A percentile compares a stretch with the other conserved stretches of the same genome.
Evolutionary conservation across 2,113 vertebrate genomes (phyloP).

Genomic region (Tamias sibiricus): DNA sequence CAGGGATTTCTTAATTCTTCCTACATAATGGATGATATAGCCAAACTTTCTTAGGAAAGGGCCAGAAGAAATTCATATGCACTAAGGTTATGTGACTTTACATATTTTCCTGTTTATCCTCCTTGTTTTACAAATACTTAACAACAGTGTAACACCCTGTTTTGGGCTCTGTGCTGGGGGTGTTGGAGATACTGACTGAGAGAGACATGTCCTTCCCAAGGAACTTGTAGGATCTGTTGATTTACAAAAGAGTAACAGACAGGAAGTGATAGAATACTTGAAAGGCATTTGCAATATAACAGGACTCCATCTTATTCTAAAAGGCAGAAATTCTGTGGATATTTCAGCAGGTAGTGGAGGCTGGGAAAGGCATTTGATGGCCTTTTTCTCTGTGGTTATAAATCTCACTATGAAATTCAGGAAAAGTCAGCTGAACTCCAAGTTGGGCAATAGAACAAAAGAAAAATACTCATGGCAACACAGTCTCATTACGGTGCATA

Average conservation of each 20-base stretch:
- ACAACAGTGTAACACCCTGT: neutral
- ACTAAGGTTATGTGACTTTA: neutral
- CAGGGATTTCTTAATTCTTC: neutral
- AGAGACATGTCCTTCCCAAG: neutral
- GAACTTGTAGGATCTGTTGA: neutral
- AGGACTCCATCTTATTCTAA: neutral
- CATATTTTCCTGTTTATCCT: neutral
- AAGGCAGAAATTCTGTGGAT: neutral
- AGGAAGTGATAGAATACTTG: neutral
- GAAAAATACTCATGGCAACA: neutral
- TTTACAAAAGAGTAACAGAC: neutral
- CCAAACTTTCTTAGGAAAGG: neutral
- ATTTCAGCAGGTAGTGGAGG: neutral
- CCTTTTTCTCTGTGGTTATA: neutral
- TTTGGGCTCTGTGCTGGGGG: neutral
- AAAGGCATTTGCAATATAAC: neutral
- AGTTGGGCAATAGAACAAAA: neutral
- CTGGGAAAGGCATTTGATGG: neutral
- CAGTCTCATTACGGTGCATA: neutral
- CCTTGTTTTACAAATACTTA: neutral
- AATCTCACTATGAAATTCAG: slow-evolving; percentile 12
- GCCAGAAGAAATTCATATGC: neutral
- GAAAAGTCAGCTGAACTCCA: neutral
- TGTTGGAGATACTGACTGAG: neutral
- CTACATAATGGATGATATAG: neutral